Evolutionary conservation across 2,113 vertebrate genomes (phyloP), one percentile per base, ranked within the genome.

Genomic region (Muscicapa adusta): DNA sequence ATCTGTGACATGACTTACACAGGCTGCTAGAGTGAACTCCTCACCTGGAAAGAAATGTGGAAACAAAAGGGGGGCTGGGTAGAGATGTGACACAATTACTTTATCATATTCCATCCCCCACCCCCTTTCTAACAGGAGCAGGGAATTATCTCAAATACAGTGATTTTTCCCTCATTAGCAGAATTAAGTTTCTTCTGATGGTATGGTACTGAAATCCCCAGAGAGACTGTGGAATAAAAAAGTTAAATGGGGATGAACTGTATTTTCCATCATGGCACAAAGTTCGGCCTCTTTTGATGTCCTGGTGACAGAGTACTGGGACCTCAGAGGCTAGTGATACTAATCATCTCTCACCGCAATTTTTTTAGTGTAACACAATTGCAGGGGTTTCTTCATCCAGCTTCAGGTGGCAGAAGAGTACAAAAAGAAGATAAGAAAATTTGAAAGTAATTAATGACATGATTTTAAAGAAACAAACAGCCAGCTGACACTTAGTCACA

Each of bases 41-140:
- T 72, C 54, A 23, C 6, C 65, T 47, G 42, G 16, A 60, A 74
- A 62, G 56, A 58, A 66, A 54, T 5, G 17, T 26, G 40, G 67
- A 33, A 81, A 43, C 0, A 2, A 3, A 3, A 50, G 14, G 9
- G 56, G 24, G 5, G 8, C 0, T 3, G 14, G 6, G 7, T 24
- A 42, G 10, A 25, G 2, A 5, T 48, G 26, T 18, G 20, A 26
- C 22, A 26, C 19, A 45, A 54, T 45, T 70, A 53, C 65, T 85
- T 81, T 48, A 28, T 56, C 31, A 10, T 9, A 20, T 24, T 60
- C 9, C 3, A 5, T 6, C 25, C 23, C 47, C 25, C 48, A 8
- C 47, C 47, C 8, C 19, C 48, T 14, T 77, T 65, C n/a, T 42
- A 73, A 34, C 23, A 23, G 5, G 47, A 20, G 5, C 1, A 5